A percentile compares a stretch with the other conserved stretches of the same genome.
These are phyloP conservation scores for Agapornis roseicollis DNA, from an alignment of 2,113 vertebrate genomes.

Conservation along the genomic window DNA sequence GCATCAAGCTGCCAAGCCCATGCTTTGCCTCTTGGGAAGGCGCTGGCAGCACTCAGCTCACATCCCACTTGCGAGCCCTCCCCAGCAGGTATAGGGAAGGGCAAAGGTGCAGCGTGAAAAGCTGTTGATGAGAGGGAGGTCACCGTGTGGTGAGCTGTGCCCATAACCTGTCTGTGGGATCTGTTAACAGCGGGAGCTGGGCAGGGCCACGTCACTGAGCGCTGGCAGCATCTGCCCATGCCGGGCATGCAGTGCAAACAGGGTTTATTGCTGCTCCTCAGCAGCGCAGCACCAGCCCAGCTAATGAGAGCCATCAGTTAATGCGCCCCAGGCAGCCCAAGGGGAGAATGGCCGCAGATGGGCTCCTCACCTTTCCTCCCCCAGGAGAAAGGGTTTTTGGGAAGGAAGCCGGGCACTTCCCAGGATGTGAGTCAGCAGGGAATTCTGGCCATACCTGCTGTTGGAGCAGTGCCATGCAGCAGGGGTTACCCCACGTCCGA, in stretches of 20 bases:
- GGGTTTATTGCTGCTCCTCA: not conserved
- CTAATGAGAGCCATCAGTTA: not conserved
- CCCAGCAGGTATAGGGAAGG: not conserved
- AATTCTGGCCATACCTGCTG: not conserved
- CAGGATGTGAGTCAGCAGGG: not conserved
- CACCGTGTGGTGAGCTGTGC: not conserved
- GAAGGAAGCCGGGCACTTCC: not conserved
- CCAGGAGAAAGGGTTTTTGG: not conserved
- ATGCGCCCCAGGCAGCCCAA: not conserved
- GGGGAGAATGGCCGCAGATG: not conserved
- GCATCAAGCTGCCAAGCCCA: not conserved
- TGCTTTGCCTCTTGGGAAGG: not conserved
- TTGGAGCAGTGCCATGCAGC: not conserved
- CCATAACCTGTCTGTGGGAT: constrained; percentile 33
- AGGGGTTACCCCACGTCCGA: fast-evolving
- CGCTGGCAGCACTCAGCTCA: not conserved
- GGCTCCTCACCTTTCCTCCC: not conserved
- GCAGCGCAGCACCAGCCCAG: fast-evolving
- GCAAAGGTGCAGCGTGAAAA: not conserved
- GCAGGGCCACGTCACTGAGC: not conserved
- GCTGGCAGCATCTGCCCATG: not conserved
- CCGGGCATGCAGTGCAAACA: not conserved
- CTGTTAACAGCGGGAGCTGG: not conserved
- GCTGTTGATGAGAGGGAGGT: constrained; percentile 9
- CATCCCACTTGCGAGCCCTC: not conserved